Percentiles rank a stretch among this genome's conserved stretches.
These are phyloP conservation scores for Sminthurides aquaticus DNA, from an alignment of 2,888 invertebrate species.

Conservation along the genomic window DNA sequence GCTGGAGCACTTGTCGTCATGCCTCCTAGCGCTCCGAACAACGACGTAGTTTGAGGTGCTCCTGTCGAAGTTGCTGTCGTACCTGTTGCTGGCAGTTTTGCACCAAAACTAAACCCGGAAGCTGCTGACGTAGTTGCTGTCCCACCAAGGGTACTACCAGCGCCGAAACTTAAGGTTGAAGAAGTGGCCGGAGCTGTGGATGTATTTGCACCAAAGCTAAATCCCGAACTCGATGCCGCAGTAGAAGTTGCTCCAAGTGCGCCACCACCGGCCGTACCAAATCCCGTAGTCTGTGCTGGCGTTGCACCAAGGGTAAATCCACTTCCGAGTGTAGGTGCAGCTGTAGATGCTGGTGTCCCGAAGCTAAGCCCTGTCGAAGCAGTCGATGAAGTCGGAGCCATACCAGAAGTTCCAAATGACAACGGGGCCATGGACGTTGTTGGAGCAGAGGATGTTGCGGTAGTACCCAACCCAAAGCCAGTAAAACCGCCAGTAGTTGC, in stretches of 20 bases:
- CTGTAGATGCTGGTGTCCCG: conserved; percentile 5
- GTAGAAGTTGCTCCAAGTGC: not conserved
- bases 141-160: not conserved
- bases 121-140: not conserved
- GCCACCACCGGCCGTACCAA: not conserved
- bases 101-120: conserved; percentile 5
- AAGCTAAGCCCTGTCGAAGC: conserved; percentile 6
- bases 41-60: not conserved
- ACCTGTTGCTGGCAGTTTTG: not conserved
- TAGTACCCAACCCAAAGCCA: not conserved
- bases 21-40: not conserved
- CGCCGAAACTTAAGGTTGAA: not conserved
- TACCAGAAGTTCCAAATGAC: not conserved
- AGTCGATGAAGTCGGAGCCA: not conserved
- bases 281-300: not conserved
- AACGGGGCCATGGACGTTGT: not conserved
- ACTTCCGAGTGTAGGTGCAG: not conserved
- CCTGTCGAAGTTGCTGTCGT: not conserved
- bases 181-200: conserved; percentile 7
- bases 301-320: conserved; percentile 7
- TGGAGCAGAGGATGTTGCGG: not conserved
- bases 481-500: not conserved
- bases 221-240: not conserved
- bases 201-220: not conserved
- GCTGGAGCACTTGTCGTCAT: not conserved